Conservation (phyloP, 2,888 invertebrate species). For the Hydraecia micacea region DNA sequence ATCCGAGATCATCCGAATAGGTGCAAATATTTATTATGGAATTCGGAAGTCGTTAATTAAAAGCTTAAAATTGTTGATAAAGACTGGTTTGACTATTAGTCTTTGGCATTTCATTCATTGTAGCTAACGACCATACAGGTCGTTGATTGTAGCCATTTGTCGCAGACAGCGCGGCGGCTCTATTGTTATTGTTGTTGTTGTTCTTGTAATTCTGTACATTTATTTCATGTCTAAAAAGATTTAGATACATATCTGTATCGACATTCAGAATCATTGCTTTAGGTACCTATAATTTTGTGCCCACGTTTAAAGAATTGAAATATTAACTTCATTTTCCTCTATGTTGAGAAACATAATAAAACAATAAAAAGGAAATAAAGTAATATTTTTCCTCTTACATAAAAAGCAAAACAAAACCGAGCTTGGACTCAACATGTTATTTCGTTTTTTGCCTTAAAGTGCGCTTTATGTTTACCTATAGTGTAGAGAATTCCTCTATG, state of each 20-base stretch:
- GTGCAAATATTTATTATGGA: background rate
- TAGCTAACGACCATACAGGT: too few species aligned
- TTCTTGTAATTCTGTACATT: background rate
- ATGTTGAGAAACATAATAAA: background rate
- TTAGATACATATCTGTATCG: background rate
- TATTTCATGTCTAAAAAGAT: background rate
- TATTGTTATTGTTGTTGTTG: too few species aligned
- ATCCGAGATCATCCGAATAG: background rate
- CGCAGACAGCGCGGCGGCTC: slow-evolving; percentile 12
- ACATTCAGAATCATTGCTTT: background rate
- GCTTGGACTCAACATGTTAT: background rate
- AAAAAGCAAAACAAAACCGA: background rate
- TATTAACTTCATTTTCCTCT: slow-evolving; percentile 10
- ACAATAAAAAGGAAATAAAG: background rate
- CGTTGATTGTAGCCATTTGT: too few species aligned
- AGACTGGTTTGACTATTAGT: slow-evolving; percentile 22
- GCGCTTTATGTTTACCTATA: background rate
- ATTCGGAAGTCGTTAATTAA: slow-evolving; percentile 11
- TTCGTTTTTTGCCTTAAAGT: background rate
- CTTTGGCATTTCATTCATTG: slow-evolving; percentile 2
- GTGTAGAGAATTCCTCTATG: background rate
- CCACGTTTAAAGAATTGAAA: background rate
- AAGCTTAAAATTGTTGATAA: background rate
- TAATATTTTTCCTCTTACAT: background rate
- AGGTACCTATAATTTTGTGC: background rate